Conservation (phyloP, 2,113 vertebrate species). For the Xenopus borealis region DNA sequence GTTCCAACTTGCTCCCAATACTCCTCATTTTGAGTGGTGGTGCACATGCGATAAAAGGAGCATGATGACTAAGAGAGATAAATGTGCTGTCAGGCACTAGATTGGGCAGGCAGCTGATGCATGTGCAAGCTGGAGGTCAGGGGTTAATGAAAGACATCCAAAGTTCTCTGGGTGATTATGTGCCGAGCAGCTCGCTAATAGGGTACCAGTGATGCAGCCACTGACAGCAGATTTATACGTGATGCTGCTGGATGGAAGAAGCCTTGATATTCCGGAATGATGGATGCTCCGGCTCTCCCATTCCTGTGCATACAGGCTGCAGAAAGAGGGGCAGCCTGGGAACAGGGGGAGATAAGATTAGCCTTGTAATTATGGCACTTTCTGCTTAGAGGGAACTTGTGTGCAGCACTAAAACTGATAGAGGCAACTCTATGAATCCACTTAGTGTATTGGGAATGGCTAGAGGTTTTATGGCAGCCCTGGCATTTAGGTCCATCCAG, state of each 20-base stretch:
- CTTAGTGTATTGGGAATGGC: too few relatives aligned
- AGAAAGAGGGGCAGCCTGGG: slow-evolving; percentile 51
- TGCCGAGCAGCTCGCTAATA: slow-evolving; percentile 80
- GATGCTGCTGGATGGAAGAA: slow-evolving; percentile 84
- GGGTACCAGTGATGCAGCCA: slow-evolving; percentile 72
- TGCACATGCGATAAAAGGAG: too few relatives aligned
- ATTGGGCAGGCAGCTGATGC: slow-evolving; percentile 75
- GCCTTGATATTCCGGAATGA: slow-evolving; percentile 78
- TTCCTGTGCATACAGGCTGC: slow-evolving; percentile 76
- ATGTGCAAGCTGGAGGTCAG: slow-evolving; percentile 75
- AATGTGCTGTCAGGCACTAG: slow-evolving; percentile 70
- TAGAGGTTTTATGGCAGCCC: too few relatives aligned
- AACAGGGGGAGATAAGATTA: slow-evolving; percentile 63
- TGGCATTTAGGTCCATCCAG: too few relatives aligned
- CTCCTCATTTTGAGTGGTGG: slow-evolving; percentile 54
- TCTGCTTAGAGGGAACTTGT: slow-evolving; percentile 61
- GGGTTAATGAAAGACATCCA: slow-evolving; percentile 93
- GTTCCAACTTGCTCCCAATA: slow-evolving; percentile 59
- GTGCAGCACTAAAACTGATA: background rate
- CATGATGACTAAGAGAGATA: slow-evolving; percentile 66
- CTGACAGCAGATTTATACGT: slow-evolving; percentile 93
- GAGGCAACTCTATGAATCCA: too few relatives aligned
- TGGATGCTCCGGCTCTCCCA: slow-evolving; percentile 87
- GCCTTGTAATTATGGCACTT: slow-evolving; percentile 71
- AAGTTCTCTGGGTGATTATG: slow-evolving; percentile 82